phyloP scores from a whole-genome alignment of 2,113 vertebrate species.

The Corythoichthys intestinalis region DNA sequence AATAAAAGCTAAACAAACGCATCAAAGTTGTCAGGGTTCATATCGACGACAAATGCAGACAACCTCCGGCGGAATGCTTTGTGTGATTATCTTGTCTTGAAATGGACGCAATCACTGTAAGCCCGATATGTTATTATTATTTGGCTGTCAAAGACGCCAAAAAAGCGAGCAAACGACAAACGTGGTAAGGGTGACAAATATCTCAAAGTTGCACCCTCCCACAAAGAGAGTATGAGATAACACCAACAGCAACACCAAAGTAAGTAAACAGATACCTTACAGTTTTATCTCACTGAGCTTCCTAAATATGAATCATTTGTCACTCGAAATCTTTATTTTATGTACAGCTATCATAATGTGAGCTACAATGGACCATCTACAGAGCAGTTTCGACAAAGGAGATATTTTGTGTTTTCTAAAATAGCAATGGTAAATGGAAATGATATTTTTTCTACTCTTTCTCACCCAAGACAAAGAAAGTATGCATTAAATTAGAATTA shows the following conservation, averaged over 20 bases:
- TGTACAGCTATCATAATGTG: constrained; percentile 11
- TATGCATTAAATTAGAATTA: not conserved
- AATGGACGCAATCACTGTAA: constrained; percentile 27
- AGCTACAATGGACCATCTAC: constrained; percentile 10
- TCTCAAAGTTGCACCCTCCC: constrained; percentile 6
- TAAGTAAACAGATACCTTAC: constrained; percentile 15
- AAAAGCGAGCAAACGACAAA: constrained; percentile 12
- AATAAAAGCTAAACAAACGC: not conserved
- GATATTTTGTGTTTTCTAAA: not conserved
- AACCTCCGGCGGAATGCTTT: constrained; percentile 12
- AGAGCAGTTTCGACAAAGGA: not conserved
- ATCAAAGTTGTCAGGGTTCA: constrained; percentile 11
- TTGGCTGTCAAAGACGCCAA: constrained; percentile 26
- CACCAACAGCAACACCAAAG: constrained; percentile 24
- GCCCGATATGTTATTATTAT: constrained; percentile 32
- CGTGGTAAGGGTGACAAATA: constrained; percentile 29
- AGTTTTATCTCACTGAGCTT: constrained; percentile 8
- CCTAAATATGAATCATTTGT: constrained; percentile 23
- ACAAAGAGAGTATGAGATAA: constrained; percentile 22
- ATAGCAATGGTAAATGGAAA: not conserved
- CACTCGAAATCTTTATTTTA: constrained; percentile 18
- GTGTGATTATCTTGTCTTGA: constrained; percentile 22
- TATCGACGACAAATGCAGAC: constrained; percentile 14
- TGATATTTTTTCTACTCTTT: not conserved
- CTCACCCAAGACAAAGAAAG: not conserved